phyloP scores from a whole-genome alignment of 2,113 vertebrate genomes.

The Tachycineta bicolor region DNA sequence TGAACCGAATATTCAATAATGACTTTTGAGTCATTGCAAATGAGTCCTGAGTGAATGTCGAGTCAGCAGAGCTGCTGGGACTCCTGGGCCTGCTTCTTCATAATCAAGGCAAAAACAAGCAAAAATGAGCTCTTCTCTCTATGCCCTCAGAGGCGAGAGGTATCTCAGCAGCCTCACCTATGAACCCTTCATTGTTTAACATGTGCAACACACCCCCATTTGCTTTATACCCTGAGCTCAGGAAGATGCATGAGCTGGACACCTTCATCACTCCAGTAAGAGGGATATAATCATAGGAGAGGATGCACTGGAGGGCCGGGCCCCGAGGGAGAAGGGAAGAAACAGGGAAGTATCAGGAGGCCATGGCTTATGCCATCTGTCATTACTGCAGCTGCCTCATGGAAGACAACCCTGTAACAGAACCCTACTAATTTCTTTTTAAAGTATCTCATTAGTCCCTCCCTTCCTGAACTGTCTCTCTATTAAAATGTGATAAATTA shows the following conservation, averaged over 20 bases:
- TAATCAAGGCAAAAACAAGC: not conserved
- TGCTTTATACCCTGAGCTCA: not conserved
- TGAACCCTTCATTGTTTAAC: not conserved
- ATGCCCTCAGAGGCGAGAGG: not conserved
- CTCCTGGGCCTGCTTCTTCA: not conserved
- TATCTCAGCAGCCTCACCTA: not conserved
- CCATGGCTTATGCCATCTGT: not conserved
- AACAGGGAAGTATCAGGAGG: not conserved
- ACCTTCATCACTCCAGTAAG: not conserved
- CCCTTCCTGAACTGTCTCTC: constrained; percentile 77
- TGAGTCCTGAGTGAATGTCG: not conserved
- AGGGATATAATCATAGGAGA: not conserved
- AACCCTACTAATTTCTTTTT: constrained; percentile 81
- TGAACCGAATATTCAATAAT: not conserved
- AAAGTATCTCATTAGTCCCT: constrained; percentile 81
- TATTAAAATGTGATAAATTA: constrained; percentile 86
- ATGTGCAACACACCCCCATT: not conserved
- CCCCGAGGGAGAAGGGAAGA: not conserved
- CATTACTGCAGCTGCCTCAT: not conserved
- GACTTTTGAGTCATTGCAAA: not conserved
- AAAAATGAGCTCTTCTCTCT: not conserved
- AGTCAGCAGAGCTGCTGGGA: not conserved
- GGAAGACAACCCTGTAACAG: constrained; percentile 75
- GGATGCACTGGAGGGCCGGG: not conserved
- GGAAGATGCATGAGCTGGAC: not conserved